A percentile compares a stretch with the other conserved stretches of the same genome.
These are phyloP conservation scores for Drosophila anceps DNA, from an alignment of 2,888 invertebrate genomes.

Conservation along the genomic window DNA sequence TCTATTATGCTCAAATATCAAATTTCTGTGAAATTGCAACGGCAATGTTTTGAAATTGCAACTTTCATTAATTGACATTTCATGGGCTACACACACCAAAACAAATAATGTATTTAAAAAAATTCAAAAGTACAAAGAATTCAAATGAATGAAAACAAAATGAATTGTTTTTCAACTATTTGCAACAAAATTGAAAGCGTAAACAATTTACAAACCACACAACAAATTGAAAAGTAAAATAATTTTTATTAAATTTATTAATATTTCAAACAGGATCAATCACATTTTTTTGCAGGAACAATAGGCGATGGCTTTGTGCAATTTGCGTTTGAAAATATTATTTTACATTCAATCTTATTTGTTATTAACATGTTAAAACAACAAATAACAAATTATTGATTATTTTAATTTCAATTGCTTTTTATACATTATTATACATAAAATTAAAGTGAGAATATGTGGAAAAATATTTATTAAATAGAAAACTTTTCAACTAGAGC, in stretches of 20 bases:
- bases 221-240: constrained; percentile 38
- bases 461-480: not conserved
- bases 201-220: constrained; percentile 24
- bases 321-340: not conserved
- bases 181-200: constrained; percentile 16
- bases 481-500: not conserved
- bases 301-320: too few relatives aligned
- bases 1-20: constrained; percentile 17
- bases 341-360: not conserved
- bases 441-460: not conserved
- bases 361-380: not conserved
- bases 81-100: constrained; percentile 20
- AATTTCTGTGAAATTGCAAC: constrained; percentile 11
- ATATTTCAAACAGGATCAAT: constrained; percentile 45
- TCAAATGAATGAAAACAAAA: constrained; percentile 15
- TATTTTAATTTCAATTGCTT: not conserved
- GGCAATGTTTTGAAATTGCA: constrained; percentile 19
- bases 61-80: constrained; percentile 61
- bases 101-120: constrained; percentile 46
- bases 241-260: constrained; percentile 41
- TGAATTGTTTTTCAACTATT: constrained; percentile 14
- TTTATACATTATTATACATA: not conserved
- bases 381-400: not conserved
- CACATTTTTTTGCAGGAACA: not conserved
- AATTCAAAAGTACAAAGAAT: constrained; percentile 18